Conservation (phyloP, 2,797 vertebrate genomes). For the Periparus ater region DNA sequence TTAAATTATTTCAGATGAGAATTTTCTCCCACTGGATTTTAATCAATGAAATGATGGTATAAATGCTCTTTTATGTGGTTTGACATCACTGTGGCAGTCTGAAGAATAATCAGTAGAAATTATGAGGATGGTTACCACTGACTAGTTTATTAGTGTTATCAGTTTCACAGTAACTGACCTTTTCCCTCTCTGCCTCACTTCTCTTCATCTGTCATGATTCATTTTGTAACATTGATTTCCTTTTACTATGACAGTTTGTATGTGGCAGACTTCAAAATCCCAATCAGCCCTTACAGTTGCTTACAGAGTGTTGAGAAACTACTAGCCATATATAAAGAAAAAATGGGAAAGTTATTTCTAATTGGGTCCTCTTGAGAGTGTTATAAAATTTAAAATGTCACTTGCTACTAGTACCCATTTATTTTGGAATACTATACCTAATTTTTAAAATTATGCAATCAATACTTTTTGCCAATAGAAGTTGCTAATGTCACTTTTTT, state of each 20-base stretch:
- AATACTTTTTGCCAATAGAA: not conserved
- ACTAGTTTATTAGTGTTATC: conserved; percentile 64
- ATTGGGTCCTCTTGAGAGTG: not conserved
- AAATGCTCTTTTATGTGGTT: conserved; percentile 24
- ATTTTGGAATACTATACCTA: not conserved
- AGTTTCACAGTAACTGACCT: conserved; percentile 62
- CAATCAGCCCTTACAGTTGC: conserved; percentile 14
- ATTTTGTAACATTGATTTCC: conserved; percentile 61
- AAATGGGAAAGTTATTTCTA: not conserved
- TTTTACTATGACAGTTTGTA: conserved; percentile 26
- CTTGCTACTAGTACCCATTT: not conserved
- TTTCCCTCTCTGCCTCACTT: not conserved
- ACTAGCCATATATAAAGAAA: not conserved
- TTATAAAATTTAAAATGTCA: not conserved
- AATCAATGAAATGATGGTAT: conserved; percentile 37
- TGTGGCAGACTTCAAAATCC: conserved; percentile 45
- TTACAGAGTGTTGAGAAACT: not conserved
- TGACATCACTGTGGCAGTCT: conserved; percentile 42
- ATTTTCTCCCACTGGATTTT: conserved; percentile 28
- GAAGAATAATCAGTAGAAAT: conserved; percentile 27
- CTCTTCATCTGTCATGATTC: conserved; percentile 49
- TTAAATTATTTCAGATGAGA: conserved; percentile 50
- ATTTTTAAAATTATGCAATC: not conserved
- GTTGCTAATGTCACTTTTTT: not conserved
- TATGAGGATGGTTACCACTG: conserved; percentile 33